Evolutionary conservation across 2,797 vertebrate genomes (phyloP).

Genomic region (Oophaga sylvatica): DNA sequence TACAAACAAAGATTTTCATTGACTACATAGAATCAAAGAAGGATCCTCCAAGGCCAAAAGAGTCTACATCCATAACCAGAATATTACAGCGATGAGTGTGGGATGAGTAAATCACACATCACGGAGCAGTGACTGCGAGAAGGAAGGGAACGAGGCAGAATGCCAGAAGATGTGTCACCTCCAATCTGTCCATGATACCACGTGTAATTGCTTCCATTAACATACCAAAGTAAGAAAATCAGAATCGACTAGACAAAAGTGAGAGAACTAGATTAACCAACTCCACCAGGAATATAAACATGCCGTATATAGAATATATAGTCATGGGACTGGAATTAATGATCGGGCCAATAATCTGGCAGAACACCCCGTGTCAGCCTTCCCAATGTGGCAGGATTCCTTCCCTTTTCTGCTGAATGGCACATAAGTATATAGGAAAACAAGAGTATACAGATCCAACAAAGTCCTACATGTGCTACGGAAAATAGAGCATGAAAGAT

Average conservation of each 20-base stretch:
- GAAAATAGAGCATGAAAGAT: too few species aligned
- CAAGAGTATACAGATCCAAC: too few species aligned
- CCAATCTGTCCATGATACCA: not conserved
- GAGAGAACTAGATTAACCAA: not conserved
- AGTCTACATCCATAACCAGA: not conserved
- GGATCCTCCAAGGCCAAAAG: not conserved
- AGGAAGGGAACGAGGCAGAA: not conserved
- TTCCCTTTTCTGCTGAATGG: not conserved
- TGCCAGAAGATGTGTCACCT: conserved; percentile 10
- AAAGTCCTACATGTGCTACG: too few species aligned
- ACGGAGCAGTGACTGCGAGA: conserved; percentile 1
- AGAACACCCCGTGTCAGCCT: not conserved
- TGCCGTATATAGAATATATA: not conserved
- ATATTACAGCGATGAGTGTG: not conserved
- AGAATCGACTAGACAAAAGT: not conserved
- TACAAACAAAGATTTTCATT: not conserved
- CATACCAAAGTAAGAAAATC: not conserved
- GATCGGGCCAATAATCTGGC: not conserved
- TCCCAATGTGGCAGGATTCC: not conserved
- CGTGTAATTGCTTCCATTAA: conserved; percentile 1
- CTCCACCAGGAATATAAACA: not conserved
- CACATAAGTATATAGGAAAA: too few species aligned
- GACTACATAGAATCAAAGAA: not conserved
- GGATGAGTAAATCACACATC: conserved; percentile 8
- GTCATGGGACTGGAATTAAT: too few species aligned